A percentile compares a stretch with the other conserved stretches of the same genome.
Evolutionary conservation across 1,140 invertebrate species (phyloP).

Genomic region (Euglossa dilemma): DNA sequence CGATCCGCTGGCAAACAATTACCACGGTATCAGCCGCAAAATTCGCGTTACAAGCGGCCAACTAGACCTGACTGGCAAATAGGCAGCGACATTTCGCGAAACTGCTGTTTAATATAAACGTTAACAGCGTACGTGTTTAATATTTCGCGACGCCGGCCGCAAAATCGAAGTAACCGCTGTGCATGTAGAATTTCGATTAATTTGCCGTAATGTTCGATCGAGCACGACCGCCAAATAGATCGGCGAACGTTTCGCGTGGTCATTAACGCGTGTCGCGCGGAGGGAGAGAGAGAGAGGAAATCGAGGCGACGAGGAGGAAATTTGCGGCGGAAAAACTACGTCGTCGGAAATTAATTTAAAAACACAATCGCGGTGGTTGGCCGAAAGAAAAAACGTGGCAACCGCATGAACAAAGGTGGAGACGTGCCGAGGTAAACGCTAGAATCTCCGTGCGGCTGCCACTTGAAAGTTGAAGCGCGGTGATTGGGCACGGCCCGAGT

Average conservation of each 20-base stretch:
- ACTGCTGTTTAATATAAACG: slow-evolving; percentile 6
- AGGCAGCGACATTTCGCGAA: background rate
- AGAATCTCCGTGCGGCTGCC: background rate
- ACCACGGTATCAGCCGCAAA: background rate
- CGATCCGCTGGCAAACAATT: slow-evolving; percentile 5
- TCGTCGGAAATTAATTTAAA: background rate
- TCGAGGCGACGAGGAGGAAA: background rate
- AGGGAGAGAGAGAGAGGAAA: background rate
- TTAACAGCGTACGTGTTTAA: background rate
- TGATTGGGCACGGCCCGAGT: slow-evolving; percentile 28
- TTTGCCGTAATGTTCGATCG: background rate
- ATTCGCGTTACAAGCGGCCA: background rate
- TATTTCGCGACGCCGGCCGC: background rate
- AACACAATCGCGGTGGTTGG: too few relatives aligned
- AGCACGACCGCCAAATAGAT: background rate
- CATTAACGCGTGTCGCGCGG: background rate
- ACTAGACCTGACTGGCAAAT: background rate
- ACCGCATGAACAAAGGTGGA: too few relatives aligned
- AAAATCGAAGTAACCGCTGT: background rate
- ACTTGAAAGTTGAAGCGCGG: slow-evolving; percentile 37
- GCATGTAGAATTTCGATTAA: background rate
- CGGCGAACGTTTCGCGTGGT: background rate
- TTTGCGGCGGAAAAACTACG: background rate
- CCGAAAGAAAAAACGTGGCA: too few relatives aligned
- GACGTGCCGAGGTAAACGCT: background rate